Percentiles rank a stretch among this genome's conserved stretches.
These are phyloP conservation scores for Amniataba percoides DNA, from an alignment of 2,797 vertebrate genomes.

Conservation along the genomic window DNA sequence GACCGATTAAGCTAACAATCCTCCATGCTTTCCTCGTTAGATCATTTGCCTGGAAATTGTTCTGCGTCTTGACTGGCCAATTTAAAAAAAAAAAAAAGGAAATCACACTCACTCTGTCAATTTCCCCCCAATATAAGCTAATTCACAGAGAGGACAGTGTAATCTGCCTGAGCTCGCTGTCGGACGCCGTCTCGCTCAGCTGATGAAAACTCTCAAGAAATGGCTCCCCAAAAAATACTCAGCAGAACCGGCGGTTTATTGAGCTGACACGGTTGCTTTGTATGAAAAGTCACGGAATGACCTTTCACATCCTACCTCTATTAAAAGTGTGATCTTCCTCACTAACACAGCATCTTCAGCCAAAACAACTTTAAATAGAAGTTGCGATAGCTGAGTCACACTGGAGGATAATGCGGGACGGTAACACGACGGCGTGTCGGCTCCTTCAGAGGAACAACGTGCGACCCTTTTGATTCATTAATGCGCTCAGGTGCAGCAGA, in stretches of 20 bases:
- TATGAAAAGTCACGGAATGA: conserved; percentile 26
- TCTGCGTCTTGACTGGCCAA: conserved; percentile 44
- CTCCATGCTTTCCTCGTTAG: conserved; percentile 43
- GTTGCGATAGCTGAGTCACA: neutral
- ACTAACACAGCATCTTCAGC: conserved; percentile 4
- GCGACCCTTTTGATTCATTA: conserved; percentile 31
- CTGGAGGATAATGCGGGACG: neutral
- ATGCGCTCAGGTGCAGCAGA: conserved; percentile 13
- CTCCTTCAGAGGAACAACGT: conserved; percentile 7
- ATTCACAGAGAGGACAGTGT: conserved; percentile 28
- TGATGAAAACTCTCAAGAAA: conserved; percentile 23
- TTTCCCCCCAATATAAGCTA: conserved; percentile 36
- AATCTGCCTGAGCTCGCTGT: conserved; percentile 29
- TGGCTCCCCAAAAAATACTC: neutral
- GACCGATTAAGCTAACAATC: conserved; percentile 49
- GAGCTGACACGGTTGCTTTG: conserved; percentile 4
- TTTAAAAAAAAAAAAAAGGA: conserved; percentile 57
- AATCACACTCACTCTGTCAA: conserved; percentile 45
- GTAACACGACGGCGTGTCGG: neutral
- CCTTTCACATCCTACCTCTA: conserved; percentile 28
- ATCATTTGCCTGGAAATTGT: conserved; percentile 36
- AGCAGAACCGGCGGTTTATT: neutral
- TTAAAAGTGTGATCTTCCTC: conserved; percentile 14
- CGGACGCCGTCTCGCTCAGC: conserved; percentile 8
- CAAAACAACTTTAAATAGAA: conserved; percentile 17